Evolutionary conservation across 2,888 invertebrate genomes (phyloP), one percentile per base, ranked within the genome.

Genomic region (Plemyria rubiginata): DNA sequence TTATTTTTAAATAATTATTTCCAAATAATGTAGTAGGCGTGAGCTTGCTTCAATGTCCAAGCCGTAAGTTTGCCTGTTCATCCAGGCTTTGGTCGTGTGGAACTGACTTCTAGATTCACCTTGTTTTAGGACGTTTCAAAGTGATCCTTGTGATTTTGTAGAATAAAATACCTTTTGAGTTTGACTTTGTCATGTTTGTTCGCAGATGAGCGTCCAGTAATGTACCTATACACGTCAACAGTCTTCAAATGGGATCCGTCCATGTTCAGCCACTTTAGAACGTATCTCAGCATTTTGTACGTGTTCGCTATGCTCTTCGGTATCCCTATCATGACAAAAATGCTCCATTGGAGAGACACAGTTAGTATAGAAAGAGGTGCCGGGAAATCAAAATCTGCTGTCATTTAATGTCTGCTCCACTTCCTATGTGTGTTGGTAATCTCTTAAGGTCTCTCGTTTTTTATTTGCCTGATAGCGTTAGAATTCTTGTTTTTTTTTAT

Each of bases 161-260:
- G 32, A 32, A 32, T 32, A 32, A n/a, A 38, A 38, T 3, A 9
- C 36, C 9, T 8, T 43, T 43, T 7, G 15, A 43, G n/a, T n/a
- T 3, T 41, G 13, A 5, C 15, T 15, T 11, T 16, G 22, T 2
- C 22, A 28, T 50, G 48, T 50, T 68, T 61, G 54, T 49, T 83
- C 89, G 71, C 88, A 95, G 97, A 97, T 79, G 97, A 98, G 78
- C 95, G 95, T 68, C 94, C 94, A 16, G 95, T 96, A 78, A 93
- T 96, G 76, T 97, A 95, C 72, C 82, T 97, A 53, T 98, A 96
- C 78, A 95, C 96, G 0, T 94, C 94, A 55, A 88, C 94, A 40
- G 95, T 95, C 41, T 96, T 97, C 75, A 82, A 94, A 60, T 97
- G 97, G 97, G 93, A 94, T 50, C 90, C 95, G 0, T 86, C 92